These are phyloP conservation scores for Dasypus novemcinctus DNA, from an alignment of 2,113 vertebrate genomes.

Conservation along the genomic window DNA sequence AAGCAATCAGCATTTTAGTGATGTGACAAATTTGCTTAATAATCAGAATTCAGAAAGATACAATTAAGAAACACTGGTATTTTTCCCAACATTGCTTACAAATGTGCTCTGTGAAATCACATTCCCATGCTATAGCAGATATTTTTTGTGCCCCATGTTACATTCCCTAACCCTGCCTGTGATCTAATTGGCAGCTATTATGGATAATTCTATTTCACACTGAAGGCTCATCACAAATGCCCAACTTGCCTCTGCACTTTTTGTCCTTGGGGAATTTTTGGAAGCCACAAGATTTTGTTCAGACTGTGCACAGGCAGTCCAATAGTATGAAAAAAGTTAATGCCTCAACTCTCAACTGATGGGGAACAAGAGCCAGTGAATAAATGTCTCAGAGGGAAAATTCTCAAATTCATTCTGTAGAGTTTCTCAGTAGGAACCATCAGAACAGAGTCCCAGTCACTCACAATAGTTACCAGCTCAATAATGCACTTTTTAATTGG, in stretches of 20 bases:
- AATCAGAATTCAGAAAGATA: not conserved
- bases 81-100: not conserved
- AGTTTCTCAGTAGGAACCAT: too few relatives aligned
- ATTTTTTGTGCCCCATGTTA: not conserved
- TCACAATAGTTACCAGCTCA: too few relatives aligned
- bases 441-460: too few relatives aligned
- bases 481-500: too few relatives aligned
- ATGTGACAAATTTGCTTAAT: not conserved
- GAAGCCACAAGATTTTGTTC: not conserved
- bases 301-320: not conserved
- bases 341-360: not conserved
- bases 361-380: not conserved
- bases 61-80: not conserved
- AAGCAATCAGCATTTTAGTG: not conserved
- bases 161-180: not conserved
- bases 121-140: too few relatives aligned
- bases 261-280: not conserved
- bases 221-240: too few relatives aligned
- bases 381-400: too few relatives aligned
- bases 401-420: too few relatives aligned
- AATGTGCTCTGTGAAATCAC: not conserved
- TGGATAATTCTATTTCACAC: too few relatives aligned
- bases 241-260: not conserved
- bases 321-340: not conserved
- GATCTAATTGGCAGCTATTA: not conserved